Percentiles rank a stretch among this genome's conserved stretches.
Conservation (phyloP, 1,140 invertebrate genomes). For the Drosophila ogumai region DNA sequence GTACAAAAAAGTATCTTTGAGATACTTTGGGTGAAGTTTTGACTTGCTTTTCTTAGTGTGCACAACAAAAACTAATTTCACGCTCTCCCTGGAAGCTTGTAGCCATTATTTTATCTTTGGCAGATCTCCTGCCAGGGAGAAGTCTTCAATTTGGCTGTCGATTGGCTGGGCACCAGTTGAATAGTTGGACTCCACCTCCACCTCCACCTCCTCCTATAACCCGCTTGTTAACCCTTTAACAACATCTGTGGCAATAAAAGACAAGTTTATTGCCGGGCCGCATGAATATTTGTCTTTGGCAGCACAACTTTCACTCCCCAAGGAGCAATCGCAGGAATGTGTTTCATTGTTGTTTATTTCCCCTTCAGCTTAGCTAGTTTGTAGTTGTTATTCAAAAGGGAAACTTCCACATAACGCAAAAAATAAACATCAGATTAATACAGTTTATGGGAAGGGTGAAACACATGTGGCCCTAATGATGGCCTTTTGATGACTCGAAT, state of each 20-base stretch:
- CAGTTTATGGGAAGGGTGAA: slow-evolving; percentile 6
- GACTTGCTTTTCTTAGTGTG: background rate
- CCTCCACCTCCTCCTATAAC: background rate
- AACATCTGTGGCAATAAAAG: slow-evolving; percentile 42
- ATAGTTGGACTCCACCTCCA: background rate
- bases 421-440: slow-evolving; percentile 28
- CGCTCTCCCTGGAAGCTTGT: slow-evolving; percentile 1
- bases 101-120: background rate
- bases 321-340: slow-evolving; percentile 41
- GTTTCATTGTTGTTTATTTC: slow-evolving; percentile 52
- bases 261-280: slow-evolving; percentile 32
- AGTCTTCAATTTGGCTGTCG: background rate
- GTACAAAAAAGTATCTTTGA: background rate
- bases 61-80: background rate
- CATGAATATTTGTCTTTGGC: slow-evolving; percentile 46
- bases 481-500: slow-evolving; percentile 3
- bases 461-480: slow-evolving; percentile 18
- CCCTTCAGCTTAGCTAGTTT: slow-evolving; percentile 30
- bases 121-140: background rate
- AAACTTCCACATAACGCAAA: slow-evolving; percentile 1
- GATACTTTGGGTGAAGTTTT: background rate
- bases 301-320: slow-evolving; percentile 28
- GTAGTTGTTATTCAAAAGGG: slow-evolving; percentile 21
- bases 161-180: slow-evolving; percentile 13
- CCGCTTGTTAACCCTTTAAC: slow-evolving; percentile 30